phyloP scores from a whole-genome alignment of 2,113 vertebrate species.

The Phrynosoma platyrhinos region DNA sequence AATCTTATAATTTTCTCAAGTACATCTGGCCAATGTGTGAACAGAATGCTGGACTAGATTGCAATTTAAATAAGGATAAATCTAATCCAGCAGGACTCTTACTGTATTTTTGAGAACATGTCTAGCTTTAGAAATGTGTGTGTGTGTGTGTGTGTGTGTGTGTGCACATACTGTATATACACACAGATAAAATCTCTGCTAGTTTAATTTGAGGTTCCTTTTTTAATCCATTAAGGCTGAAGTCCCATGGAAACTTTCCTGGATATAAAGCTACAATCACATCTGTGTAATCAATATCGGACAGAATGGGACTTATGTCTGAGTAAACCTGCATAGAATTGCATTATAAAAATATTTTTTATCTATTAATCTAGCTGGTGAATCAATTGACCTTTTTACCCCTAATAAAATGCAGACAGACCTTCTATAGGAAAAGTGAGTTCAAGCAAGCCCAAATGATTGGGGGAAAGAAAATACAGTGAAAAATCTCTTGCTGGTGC shows the following conservation, averaged over 20 bases:
- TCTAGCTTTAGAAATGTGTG: neutral
- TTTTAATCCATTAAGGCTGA: neutral
- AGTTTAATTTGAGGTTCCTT: neutral
- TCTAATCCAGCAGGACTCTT: no score
- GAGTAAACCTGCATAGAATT: neutral
- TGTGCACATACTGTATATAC: neutral
- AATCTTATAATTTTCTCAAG: no score
- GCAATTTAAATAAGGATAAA: no score
- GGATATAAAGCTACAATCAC: neutral
- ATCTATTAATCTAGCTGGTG: neutral
- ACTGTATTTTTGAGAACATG: no score
- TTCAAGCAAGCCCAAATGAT: slow-evolving; percentile 12
- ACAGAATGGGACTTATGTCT: neutral
- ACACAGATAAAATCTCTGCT: neutral
- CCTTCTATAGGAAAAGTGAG: neutral
- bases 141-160: no score
- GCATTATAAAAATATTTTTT: neutral
- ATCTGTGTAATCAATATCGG: neutral
- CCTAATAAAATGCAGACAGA: neutral
- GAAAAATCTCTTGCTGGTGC: neutral
- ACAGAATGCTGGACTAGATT: no score
- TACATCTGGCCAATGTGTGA: no score
- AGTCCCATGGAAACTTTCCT: neutral
- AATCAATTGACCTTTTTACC: neutral
- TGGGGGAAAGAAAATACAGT: neutral